Conservation (phyloP, 1,140 invertebrate species). For the Vanessa atalanta region DNA sequence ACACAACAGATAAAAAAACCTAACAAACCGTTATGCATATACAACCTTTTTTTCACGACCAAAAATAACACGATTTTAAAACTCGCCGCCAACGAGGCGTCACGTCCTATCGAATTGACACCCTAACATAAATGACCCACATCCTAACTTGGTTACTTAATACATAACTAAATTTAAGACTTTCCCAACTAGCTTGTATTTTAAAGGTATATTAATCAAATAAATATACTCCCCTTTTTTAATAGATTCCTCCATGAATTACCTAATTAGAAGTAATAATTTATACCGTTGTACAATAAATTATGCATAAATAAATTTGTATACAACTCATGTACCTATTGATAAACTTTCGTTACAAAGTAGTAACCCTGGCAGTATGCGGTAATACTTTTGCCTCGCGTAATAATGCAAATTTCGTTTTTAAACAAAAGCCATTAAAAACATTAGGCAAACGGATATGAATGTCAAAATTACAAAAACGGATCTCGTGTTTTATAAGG, state of each 20-base stretch:
- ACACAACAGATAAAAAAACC: no score
- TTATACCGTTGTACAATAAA: no score
- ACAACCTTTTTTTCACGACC: neutral
- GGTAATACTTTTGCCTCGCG: neutral
- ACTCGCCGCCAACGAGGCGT: neutral
- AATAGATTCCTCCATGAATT: no score
- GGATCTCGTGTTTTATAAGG: conserved; percentile 6
- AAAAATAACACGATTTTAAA: neutral
- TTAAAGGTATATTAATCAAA: neutral
- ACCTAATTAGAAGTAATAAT: no score
- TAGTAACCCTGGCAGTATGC: neutral
- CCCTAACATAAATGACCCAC: neutral
- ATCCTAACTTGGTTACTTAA: neutral
- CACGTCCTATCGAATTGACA: neutral
- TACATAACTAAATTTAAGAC: neutral
- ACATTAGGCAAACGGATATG: conserved; percentile 3
- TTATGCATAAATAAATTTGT: no score
- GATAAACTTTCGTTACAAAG: neutral
- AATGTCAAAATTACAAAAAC: neutral
- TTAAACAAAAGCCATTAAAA: neutral
- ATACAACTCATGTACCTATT: neutral
- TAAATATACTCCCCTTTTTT: neutral
- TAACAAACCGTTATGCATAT: no score
- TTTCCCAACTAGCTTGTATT: neutral
- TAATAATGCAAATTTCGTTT: neutral